Conservation (phyloP, 2,797 vertebrate species). For the Enteromius paludinosus region DNA sequence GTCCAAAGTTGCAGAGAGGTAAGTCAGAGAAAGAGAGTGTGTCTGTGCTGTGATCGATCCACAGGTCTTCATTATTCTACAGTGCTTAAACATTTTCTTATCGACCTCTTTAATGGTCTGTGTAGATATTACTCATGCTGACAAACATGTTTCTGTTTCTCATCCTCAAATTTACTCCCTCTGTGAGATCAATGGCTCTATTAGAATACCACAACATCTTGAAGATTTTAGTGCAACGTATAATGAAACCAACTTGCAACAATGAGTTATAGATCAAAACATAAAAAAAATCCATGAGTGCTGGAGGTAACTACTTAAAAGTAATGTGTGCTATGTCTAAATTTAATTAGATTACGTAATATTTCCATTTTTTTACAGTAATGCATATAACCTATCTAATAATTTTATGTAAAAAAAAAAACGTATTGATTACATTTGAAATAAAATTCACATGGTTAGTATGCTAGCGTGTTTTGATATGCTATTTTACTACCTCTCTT, state of each 20-base stretch:
- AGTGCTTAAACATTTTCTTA: constrained; percentile 59
- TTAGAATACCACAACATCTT: constrained; percentile 20
- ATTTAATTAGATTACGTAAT: background rate
- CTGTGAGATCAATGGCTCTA: constrained; percentile 30
- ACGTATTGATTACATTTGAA: background rate
- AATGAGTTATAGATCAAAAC: constrained; percentile 5
- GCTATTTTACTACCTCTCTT: background rate
- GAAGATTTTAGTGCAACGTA: background rate
- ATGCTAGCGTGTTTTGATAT: background rate
- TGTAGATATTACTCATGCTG: constrained; percentile 38
- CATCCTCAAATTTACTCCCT: constrained; percentile 35
- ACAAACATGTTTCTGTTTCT: constrained; percentile 48
- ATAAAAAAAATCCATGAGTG: background rate
- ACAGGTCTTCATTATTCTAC: constrained; percentile 56
- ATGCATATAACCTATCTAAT: background rate
- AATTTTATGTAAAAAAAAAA: background rate
- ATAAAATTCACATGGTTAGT: background rate
- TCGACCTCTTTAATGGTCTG: constrained; percentile 55
- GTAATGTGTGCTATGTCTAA: background rate
- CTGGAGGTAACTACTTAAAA: background rate
- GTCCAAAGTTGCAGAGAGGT: constrained; percentile 99
- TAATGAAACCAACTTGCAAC: background rate
- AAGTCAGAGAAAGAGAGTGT: constrained; percentile 66
- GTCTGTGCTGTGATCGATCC: constrained; percentile 70
- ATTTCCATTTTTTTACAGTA: background rate